A percentile compares a stretch with the other conserved stretches of the same genome.
phyloP scores from a whole-genome alignment of 2,888 invertebrate genomes.

The Lochmaea capreae region DNA sequence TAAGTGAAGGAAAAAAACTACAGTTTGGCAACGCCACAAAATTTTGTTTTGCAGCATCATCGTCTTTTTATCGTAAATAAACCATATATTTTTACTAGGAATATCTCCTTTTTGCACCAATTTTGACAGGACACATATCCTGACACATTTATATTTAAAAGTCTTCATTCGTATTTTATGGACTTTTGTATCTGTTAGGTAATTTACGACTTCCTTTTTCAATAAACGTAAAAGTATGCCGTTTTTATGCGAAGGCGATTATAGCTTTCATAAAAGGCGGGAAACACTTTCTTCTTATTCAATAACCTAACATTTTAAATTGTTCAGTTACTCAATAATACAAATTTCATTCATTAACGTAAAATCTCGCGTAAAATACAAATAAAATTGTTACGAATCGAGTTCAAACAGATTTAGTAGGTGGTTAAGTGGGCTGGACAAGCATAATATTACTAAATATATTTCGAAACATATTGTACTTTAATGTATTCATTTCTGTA shows the following conservation, averaged over 20 bases:
- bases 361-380: background rate
- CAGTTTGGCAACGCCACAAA: too few relatives aligned
- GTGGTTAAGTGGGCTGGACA: constrained; percentile 23
- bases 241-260: background rate
- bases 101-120: too few relatives aligned
- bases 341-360: background rate
- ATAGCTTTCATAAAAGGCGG: background rate
- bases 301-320: background rate
- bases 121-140: too few relatives aligned
- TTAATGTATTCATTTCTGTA: too few relatives aligned
- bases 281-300: background rate
- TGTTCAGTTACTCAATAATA: background rate
- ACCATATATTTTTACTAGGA: too few relatives aligned
- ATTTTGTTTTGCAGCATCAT: too few relatives aligned
- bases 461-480: too few relatives aligned
- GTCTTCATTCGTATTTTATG: background rate
- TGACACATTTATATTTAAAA: background rate
- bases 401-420: constrained; percentile 18
- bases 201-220: constrained; percentile 1
- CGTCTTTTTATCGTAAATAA: too few relatives aligned
- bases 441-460: background rate
- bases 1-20: too few relatives aligned
- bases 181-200: background rate
- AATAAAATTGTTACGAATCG: background rate
- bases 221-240: background rate